These are phyloP conservation scores for Phylloscopus collybita DNA, from an alignment of 2,797 vertebrate species.

Conservation along the genomic window DNA sequence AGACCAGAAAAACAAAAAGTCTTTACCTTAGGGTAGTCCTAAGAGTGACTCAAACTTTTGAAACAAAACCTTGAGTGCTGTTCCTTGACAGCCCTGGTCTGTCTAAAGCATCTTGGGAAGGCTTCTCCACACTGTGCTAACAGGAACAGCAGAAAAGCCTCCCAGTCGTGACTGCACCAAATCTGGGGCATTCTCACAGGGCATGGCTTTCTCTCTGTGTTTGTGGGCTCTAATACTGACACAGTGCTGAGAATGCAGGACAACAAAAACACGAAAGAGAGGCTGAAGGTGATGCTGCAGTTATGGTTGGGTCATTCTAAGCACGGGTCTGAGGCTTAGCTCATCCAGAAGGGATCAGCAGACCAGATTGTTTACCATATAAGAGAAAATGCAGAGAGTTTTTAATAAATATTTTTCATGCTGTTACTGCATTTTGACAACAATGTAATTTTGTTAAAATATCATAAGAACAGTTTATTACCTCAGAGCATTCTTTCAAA, in stretches of 20 bases:
- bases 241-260: neutral
- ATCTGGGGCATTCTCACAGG: neutral
- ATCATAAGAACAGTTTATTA: slow-evolving; percentile 13
- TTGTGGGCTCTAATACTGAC: neutral
- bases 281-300: neutral
- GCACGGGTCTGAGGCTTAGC: neutral
- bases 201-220: neutral
- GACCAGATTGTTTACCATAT: slow-evolving; percentile 39
- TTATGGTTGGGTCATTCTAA: neutral
- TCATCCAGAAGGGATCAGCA: slow-evolving; percentile 2
- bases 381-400: slow-evolving; percentile 63
- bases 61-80: neutral
- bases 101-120: neutral
- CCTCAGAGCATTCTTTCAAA: slow-evolving; percentile 25
- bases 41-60: neutral
- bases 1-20: neutral
- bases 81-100: neutral
- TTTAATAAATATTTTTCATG: slow-evolving; percentile 70
- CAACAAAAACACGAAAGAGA: neutral
- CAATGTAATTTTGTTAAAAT: neutral
- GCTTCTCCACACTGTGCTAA: neutral
- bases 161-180: neutral
- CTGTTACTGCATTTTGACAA: slow-evolving; percentile 38
- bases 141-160: neutral
- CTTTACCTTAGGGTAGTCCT: neutral